Evolutionary conservation across 2,888 invertebrate species (phyloP).

Genomic region (Ornithoptera alexandrae): DNA sequence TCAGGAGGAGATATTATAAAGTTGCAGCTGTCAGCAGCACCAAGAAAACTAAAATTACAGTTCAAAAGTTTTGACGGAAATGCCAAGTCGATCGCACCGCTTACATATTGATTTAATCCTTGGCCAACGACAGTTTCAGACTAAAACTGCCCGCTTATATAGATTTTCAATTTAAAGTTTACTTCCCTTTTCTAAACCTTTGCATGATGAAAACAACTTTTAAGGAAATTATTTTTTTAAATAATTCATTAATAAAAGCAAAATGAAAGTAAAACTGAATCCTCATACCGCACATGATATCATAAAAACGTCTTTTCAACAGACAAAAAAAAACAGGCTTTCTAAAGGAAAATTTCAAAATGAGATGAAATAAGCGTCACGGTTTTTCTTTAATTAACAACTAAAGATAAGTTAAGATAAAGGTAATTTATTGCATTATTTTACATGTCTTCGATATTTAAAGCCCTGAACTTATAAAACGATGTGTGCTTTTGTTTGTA

Average conservation of each 20-base stretch:
- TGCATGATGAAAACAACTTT: not conserved
- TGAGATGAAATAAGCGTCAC: too few species aligned
- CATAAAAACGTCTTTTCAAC: too few species aligned
- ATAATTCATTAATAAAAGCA: not conserved
- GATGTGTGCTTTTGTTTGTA: too few species aligned
- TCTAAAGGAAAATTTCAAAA: too few species aligned
- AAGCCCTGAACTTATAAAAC: too few species aligned
- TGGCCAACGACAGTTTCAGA: constrained; percentile 22
- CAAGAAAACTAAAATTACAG: constrained; percentile 30
- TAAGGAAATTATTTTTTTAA: not conserved
- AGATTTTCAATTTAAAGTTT: constrained; percentile 18
- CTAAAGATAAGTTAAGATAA: too few species aligned
- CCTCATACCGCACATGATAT: too few species aligned
- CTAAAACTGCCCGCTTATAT: constrained; percentile 11
- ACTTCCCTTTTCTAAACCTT: not conserved
- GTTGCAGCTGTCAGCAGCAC: constrained; percentile 23
- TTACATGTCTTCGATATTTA: too few species aligned
- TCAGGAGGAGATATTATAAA: constrained; percentile 13
- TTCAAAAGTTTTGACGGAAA: constrained; percentile 29
- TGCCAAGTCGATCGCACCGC: constrained; percentile 27
- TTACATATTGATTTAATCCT: constrained; percentile 28
- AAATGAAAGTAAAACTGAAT: not conserved
- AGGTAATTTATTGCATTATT: too few species aligned
- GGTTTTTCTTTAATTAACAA: too few species aligned
- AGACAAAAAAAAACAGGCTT: too few species aligned